phyloP scores from a whole-genome alignment of 2,797 vertebrate species.

The Onychomys arenicola region DNA sequence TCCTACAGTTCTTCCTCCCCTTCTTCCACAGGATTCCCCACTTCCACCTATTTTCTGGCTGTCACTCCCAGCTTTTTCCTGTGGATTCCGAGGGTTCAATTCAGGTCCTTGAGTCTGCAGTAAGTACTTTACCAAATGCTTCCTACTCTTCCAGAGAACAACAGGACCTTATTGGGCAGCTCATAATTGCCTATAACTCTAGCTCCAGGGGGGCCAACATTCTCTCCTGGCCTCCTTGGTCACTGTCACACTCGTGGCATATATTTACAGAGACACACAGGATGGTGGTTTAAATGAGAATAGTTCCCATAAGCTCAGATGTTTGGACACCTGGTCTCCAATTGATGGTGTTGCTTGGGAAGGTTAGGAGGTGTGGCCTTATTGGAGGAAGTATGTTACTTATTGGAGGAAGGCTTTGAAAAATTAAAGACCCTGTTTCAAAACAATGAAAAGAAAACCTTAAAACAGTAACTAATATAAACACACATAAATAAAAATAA shows the following conservation, averaged over 20 bases:
- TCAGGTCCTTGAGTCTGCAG: not conserved
- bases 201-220: not conserved
- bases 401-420: not conserved
- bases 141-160: not conserved
- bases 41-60: not conserved
- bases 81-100: not conserved
- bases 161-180: not conserved
- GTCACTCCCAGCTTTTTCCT: not conserved
- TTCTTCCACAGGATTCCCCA: not conserved
- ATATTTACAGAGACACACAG: not conserved
- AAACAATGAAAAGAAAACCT: not conserved
- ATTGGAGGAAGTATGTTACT: not conserved
- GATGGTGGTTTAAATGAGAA: not conserved
- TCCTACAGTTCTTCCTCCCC: not conserved
- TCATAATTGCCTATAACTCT: not conserved
- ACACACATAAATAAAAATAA: not conserved
- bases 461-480: not conserved
- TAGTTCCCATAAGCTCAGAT: not conserved
- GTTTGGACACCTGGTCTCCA: not conserved
- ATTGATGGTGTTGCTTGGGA: not conserved
- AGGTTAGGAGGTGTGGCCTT: not conserved
- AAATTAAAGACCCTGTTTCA: not conserved
- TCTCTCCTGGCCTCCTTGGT: not conserved
- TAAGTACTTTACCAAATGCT: not conserved
- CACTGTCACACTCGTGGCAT: not conserved